These are phyloP conservation scores for Arrhopalites spinosus DNA, from an alignment of 2,888 invertebrate genomes.

Conservation along the genomic window DNA sequence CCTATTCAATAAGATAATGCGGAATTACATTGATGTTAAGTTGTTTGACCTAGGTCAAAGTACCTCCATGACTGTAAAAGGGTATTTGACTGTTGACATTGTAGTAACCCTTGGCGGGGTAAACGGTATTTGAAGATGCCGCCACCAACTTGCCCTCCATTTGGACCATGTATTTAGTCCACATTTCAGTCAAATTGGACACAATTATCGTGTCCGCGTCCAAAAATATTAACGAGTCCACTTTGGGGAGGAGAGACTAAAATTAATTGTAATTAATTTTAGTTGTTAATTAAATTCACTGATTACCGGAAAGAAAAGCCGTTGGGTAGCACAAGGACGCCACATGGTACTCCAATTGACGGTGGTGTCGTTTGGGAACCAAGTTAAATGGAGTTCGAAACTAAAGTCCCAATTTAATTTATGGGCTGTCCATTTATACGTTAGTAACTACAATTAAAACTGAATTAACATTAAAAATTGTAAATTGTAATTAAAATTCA, in stretches of 20 bases:
- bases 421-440: neutral
- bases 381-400: constrained; percentile 2
- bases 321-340: constrained; percentile 1
- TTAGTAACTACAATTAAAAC: neutral
- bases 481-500: neutral
- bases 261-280: neutral
- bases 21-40: neutral
- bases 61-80: constrained; percentile 3
- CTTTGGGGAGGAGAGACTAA: constrained; percentile 60
- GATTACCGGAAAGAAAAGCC: constrained; percentile 7
- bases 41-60: neutral
- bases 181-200: constrained; percentile 78
- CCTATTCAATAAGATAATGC: too few species aligned
- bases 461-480: neutral
- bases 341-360: neutral
- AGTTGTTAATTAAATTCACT: neutral
- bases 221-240: constrained; percentile 86
- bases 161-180: constrained; percentile 73
- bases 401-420: neutral
- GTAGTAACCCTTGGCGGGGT: constrained; percentile 91
- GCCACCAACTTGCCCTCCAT: constrained; percentile 91
- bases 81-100: constrained; percentile 67
- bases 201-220: constrained; percentile 91
- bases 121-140: constrained; percentile 88
- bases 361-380: neutral